These are phyloP conservation scores for Hemibagrus guttatus DNA, from an alignment of 2,797 vertebrate species.

Conservation along the genomic window DNA sequence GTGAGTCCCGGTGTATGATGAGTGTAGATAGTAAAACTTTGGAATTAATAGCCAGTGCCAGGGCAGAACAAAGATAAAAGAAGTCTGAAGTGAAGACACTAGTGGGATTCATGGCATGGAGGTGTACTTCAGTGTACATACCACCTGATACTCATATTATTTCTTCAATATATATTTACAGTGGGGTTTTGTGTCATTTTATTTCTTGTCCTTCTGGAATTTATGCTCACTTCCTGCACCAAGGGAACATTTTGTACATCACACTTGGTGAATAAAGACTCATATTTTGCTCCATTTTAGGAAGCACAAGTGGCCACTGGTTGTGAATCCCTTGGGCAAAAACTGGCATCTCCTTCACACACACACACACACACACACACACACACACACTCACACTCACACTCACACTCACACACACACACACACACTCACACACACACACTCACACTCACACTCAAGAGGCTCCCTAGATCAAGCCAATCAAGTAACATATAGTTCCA, in stretches of 20 bases:
- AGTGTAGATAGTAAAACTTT: not conserved
- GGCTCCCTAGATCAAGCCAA: not conserved
- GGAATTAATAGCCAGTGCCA: not conserved
- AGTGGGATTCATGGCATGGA: too few relatives aligned
- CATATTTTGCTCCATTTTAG: constrained; percentile 12
- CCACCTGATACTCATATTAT: not conserved
- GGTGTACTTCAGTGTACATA: not conserved
- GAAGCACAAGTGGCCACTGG: constrained; percentile 18
- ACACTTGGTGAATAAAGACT: constrained; percentile 10
- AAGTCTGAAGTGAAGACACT: not conserved
- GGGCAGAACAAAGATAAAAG: not conserved
- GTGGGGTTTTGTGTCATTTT: not conserved
- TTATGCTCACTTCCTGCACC: constrained; percentile 8
- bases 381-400: constrained; percentile 9
- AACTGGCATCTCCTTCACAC: not conserved
- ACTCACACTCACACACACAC: not conserved
- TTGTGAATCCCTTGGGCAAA: constrained; percentile 13
- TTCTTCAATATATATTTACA: not conserved
- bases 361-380: constrained; percentile 15
- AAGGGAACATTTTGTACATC: constrained; percentile 20
- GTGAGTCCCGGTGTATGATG: not conserved
- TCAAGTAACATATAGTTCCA: not conserved
- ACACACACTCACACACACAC: constrained; percentile 8
- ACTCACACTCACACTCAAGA: not conserved
- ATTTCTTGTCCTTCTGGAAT: constrained; percentile 6